These are phyloP conservation scores for Columba janthina DNA, from an alignment of 2,113 vertebrate genomes.

Conservation along the genomic window DNA sequence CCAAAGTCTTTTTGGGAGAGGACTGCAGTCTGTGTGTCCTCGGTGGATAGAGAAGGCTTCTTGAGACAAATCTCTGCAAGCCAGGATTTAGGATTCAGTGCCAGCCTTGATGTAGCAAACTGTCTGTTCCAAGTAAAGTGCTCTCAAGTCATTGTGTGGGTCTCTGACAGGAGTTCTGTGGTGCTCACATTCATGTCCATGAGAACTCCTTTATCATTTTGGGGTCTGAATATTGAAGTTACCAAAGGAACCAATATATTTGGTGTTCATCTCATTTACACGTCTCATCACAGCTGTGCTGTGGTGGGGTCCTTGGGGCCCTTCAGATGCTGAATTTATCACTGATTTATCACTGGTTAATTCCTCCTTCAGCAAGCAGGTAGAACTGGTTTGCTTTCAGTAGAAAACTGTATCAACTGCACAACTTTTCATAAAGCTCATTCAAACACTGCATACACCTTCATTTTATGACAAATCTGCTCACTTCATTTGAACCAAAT, in stretches of 20 bases:
- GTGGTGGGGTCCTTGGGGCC: background rate
- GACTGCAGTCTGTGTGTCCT: background rate
- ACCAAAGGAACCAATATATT: background rate
- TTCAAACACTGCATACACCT: background rate
- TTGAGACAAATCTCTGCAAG: background rate
- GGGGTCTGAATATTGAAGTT: background rate
- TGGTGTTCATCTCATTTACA: background rate
- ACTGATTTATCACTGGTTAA: background rate
- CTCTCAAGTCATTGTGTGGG: background rate
- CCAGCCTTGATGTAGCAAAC: background rate
- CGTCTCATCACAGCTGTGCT: background rate
- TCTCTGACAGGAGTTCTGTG: background rate
- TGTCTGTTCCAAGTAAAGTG: background rate
- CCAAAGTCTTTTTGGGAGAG: background rate
- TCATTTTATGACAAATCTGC: background rate
- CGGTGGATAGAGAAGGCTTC: background rate
- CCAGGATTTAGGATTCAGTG: background rate
- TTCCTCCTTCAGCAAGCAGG: background rate
- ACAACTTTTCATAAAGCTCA: background rate
- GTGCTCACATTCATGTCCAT: accelerated
- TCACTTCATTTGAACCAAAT: background rate
- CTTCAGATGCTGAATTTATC: background rate
- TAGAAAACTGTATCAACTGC: background rate
- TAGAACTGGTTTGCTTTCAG: background rate
- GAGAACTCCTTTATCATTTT: background rate